Conservation (phyloP, 2,888 invertebrate species). For the Aproaerema taeniolella region DNA sequence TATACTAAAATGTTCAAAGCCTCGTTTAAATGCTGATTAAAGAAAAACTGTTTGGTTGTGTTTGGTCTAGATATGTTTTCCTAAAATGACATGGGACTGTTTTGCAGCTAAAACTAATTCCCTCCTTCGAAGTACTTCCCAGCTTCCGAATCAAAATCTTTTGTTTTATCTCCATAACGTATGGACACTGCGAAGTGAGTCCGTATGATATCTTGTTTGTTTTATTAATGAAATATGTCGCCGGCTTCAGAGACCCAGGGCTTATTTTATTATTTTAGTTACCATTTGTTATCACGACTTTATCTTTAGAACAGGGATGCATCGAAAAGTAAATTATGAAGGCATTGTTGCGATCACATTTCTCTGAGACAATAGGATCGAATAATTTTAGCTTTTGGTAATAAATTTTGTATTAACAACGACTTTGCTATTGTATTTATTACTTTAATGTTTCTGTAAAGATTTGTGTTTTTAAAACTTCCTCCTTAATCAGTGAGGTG, state of each 20-base stretch:
- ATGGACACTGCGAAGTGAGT: constrained; percentile 76
- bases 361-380: constrained; percentile 66
- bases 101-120: too few relatives aligned
- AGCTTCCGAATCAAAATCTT: constrained; percentile 40
- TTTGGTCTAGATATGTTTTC: too few relatives aligned
- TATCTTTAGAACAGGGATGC: constrained; percentile 70
- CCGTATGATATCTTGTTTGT: constrained; percentile 68
- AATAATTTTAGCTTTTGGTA: constrained; percentile 60
- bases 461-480: too few relatives aligned
- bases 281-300: constrained; percentile 77
- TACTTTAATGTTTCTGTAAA: too few relatives aligned
- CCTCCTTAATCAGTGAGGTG: too few relatives aligned
- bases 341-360: constrained; percentile 67
- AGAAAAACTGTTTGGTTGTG: too few relatives aligned
- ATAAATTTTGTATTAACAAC: constrained; percentile 68
- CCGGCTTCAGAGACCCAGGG: constrained; percentile 52
- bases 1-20: too few relatives aligned
- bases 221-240: constrained; percentile 78
- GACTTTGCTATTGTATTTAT: too few relatives aligned
- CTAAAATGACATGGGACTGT: too few relatives aligned
- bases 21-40: too few relatives aligned
- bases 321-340: constrained; percentile 74
- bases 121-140: too few relatives aligned
- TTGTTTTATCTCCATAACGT: constrained; percentile 76
- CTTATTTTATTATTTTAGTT: constrained; percentile 76